Conservation (phyloP, 2,113 vertebrate genomes). For the Tragelaphus buxtoni region DNA sequence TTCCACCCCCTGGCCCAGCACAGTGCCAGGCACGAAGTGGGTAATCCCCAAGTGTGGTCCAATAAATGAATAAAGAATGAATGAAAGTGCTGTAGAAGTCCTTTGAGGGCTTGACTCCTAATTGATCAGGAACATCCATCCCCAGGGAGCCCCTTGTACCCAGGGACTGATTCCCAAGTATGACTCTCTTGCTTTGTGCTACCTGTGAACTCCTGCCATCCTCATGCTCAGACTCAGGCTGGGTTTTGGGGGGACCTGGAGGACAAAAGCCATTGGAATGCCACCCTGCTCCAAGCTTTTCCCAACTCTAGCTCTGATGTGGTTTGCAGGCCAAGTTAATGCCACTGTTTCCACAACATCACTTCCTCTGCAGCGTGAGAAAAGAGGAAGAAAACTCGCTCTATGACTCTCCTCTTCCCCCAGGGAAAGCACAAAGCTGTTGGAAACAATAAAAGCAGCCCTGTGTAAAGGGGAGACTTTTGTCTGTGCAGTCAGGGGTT, state of each 20-base stretch:
- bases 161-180: background rate
- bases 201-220: background rate
- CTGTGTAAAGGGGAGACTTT: slow-evolving; percentile 66
- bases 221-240: background rate
- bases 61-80: background rate
- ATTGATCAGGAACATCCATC: background rate
- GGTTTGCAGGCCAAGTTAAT: slow-evolving; percentile 52
- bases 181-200: background rate
- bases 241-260: background rate
- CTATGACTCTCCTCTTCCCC: slow-evolving; percentile 58
- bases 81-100: background rate
- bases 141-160: background rate
- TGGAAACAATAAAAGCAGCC: slow-evolving; percentile 70
- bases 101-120: background rate
- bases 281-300: background rate
- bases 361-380: slow-evolving; percentile 72
- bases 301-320: background rate
- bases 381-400: slow-evolving; percentile 70
- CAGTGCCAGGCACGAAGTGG: background rate
- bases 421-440: slow-evolving; percentile 70
- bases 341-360: slow-evolving; percentile 65
- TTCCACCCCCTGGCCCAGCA: background rate
- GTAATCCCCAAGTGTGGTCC: background rate
- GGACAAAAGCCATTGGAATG: background rate
- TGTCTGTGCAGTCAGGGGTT: slow-evolving; percentile 67